Evolutionary conservation across 1,140 invertebrate genomes (phyloP).

Genomic region (Drosophila persimilis): DNA sequence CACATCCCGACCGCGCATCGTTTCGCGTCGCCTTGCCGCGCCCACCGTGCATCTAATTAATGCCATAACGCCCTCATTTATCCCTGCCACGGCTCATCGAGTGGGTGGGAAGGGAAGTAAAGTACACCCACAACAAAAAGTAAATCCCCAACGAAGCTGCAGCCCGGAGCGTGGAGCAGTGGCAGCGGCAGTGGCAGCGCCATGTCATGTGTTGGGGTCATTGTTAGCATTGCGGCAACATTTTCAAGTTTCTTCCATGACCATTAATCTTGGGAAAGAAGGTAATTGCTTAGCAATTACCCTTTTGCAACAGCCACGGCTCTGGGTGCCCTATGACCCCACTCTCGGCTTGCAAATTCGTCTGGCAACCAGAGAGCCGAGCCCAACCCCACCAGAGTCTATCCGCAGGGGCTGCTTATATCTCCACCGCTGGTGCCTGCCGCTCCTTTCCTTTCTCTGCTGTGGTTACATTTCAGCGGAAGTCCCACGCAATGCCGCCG

Average conservation of each 20-base stretch:
- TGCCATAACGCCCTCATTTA: slow-evolving; percentile 43
- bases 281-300: slow-evolving; percentile 81
- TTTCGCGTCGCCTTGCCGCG: slow-evolving; percentile 5
- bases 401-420: slow-evolving; percentile 51
- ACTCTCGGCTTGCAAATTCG: slow-evolving; percentile 51
- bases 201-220: slow-evolving; percentile 59
- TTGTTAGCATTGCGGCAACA: slow-evolving; percentile 77
- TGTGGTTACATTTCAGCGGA: slow-evolving; percentile 80
- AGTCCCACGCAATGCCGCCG: slow-evolving; percentile 75
- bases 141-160: slow-evolving; percentile 9
- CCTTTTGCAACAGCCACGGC: slow-evolving; percentile 55
- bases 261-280: slow-evolving; percentile 63
- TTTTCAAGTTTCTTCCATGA: slow-evolving; percentile 69
- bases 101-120: not conserved
- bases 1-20: not conserved
- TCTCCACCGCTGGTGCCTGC: slow-evolving; percentile 33
- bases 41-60: slow-evolving; percentile 58
- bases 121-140: slow-evolving; percentile 1
- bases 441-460: slow-evolving; percentile 28
- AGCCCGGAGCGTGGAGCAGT: slow-evolving; percentile 7
- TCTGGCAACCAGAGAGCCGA: not conserved
- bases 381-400: not conserved
- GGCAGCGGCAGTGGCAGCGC: too few species aligned
- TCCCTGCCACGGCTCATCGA: slow-evolving; percentile 34
- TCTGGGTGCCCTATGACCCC: not conserved